Base-by-base conservation (phyloP, 2,797 vertebrate species). In the Denticeps clupeoides region DNA sequence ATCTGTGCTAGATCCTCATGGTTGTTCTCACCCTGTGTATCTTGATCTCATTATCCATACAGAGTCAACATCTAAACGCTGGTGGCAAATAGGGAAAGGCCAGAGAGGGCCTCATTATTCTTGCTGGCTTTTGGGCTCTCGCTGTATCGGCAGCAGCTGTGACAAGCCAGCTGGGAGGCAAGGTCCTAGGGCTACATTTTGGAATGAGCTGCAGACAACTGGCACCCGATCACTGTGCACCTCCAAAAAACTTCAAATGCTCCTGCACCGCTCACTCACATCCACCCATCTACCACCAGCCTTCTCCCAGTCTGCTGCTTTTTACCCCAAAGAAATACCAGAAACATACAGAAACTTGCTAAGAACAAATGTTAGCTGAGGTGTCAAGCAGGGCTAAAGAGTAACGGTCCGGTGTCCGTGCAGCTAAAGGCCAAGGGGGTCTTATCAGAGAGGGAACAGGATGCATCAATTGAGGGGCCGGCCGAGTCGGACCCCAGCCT, bases 381-480 rank as follows among this genome's bases (percentile, higher is more conserved):
- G 70, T 78, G 79, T 81, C 77, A 80, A 60, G 63, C 72, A 13
- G 63, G 70, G 80, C 74, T 82, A 79, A 82, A 79, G 66, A 74
- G 71, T 72, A 81, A 74, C 63, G 78, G 28, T 51, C 31, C 2
- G 13, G 40, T 13, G 31, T 22, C 40, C 32, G 52, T 40, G 73
- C 70, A 71, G 76, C 71, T 72, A 82, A 81, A 84, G 81, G 79
- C 78, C 77, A 75, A 19, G 3, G 60, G 55, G 75, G 70, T 79
- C 78, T 84, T 83, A 83, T 85, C 82, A 78, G 78, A 82, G 75
- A 73, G 78, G 78, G 78, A 76, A 79, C 81, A 86, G 80, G 80
- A 82, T 77, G 75, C 78, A 81, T 83, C 76, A 82, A 81, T 79
- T 74, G 42, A n/a, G 70, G 68, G 74, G 74, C 80, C 76, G 77